A percentile compares a stretch with the other conserved stretches of the same genome.
Evolutionary conservation across 2,888 invertebrate species (phyloP).

Genomic region (Petrolisthes cinctipes): DNA sequence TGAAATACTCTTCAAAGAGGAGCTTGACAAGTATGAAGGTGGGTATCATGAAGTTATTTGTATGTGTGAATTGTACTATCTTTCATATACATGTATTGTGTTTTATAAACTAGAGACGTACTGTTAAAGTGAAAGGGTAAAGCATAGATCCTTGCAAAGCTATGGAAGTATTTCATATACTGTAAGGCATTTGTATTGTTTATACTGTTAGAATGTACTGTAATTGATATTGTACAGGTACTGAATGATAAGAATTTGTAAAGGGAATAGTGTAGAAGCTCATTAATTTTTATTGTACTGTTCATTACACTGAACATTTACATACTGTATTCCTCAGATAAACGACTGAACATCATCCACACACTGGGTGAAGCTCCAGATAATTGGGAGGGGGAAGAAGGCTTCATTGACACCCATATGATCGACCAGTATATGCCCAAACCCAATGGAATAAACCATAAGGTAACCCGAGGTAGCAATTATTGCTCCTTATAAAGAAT

Average conservation of each 20-base stretch:
- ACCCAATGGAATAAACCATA: constrained; percentile 44
- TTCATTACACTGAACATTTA: no score
- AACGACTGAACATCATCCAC: constrained; percentile 36
- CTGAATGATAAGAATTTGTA: no score
- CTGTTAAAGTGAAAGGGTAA: no score
- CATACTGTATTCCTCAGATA: not conserved
- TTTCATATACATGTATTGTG: no score
- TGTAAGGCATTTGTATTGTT: no score
- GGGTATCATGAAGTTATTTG: not conserved
- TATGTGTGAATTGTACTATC: not conserved
- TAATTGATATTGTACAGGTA: no score
- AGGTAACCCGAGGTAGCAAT: constrained; percentile 34
- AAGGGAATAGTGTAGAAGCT: no score
- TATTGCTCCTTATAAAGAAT: not conserved
- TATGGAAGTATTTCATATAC: no score
- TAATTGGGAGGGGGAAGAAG: constrained; percentile 55
- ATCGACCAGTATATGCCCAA: constrained; percentile 43
- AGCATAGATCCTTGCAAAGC: no score
- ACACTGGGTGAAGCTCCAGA: constrained; percentile 45
- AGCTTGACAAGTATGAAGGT: constrained; percentile 63
- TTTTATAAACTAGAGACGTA: no score
- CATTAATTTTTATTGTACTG: no score
- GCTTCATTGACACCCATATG: constrained; percentile 49
- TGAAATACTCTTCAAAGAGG: constrained; percentile 64
- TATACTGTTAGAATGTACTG: no score